Conservation (phyloP, 2,888 invertebrate species). For the Lacanobia oleracea region DNA sequence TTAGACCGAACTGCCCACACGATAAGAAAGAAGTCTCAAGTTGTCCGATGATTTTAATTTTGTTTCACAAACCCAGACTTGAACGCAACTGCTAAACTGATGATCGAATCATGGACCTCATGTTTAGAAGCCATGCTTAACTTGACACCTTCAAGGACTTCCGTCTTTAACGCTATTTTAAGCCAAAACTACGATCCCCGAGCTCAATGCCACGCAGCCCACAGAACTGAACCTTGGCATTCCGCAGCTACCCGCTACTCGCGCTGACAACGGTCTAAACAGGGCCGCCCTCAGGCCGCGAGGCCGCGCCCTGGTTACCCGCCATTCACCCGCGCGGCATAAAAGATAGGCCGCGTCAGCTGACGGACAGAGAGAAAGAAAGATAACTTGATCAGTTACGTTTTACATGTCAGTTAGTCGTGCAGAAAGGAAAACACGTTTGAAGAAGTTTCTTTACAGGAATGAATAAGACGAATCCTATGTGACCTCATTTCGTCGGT, state of each 20-base stretch:
- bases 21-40: too few relatives aligned
- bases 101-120: too few relatives aligned
- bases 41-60: too few relatives aligned
- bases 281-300: not conserved
- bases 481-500: too few relatives aligned
- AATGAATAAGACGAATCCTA: too few relatives aligned
- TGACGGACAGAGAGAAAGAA: slow-evolving; percentile 4
- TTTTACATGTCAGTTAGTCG: not conserved
- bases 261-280: slow-evolving; percentile 7
- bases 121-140: too few relatives aligned
- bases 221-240: slow-evolving; percentile 50
- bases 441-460: not conserved
- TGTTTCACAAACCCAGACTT: too few relatives aligned
- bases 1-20: too few relatives aligned
- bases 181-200: not conserved
- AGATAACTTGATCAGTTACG: slow-evolving; percentile 29
- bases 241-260: not conserved
- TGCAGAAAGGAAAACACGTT: not conserved
- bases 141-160: not conserved
- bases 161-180: too few relatives aligned
- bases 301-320: slow-evolving; percentile 55
- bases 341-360: slow-evolving; percentile 29
- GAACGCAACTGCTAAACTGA: too few relatives aligned
- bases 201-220: too few relatives aligned
- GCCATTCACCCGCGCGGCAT: slow-evolving; percentile 9